Conservation (phyloP, 2,113 vertebrate genomes). For the Pterophyllum scalare region DNA sequence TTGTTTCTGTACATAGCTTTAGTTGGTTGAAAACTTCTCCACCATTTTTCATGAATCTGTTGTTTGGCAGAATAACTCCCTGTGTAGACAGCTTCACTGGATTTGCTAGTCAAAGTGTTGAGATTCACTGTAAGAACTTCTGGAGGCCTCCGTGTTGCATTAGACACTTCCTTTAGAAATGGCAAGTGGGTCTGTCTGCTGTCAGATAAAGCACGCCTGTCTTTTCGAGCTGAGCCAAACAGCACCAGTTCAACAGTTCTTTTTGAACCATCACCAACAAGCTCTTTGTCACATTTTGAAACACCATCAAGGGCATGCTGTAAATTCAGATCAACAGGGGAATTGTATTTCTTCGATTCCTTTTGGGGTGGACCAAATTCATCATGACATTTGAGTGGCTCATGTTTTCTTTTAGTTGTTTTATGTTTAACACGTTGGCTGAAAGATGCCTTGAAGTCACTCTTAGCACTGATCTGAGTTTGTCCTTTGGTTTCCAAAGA, state of each 20-base stretch:
- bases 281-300: background rate
- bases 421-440: background rate
- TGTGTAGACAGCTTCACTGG: background rate
- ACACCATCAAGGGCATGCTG: background rate
- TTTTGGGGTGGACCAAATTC: background rate
- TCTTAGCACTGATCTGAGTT: background rate
- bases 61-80: slow-evolving; percentile 33
- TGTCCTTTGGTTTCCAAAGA: background rate
- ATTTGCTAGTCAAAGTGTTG: background rate
- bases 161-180: background rate
- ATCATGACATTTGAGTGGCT: background rate
- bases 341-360: background rate
- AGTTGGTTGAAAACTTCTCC: slow-evolving; percentile 22
- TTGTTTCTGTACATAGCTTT: background rate
- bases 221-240: slow-evolving; percentile 61
- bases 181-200: background rate
- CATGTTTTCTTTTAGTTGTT: background rate
- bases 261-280: background rate
- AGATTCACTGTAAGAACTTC: slow-evolving; percentile 47
- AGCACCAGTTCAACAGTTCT: slow-evolving; percentile 53
- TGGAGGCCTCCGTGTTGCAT: slow-evolving; percentile 36
- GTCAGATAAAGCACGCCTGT: background rate
- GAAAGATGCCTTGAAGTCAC: background rate
- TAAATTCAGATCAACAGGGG: background rate
- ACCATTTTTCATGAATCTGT: slow-evolving; percentile 51